phyloP scores from a whole-genome alignment of 1,140 invertebrate species.

The Bombus haemorrhoidalis region DNA sequence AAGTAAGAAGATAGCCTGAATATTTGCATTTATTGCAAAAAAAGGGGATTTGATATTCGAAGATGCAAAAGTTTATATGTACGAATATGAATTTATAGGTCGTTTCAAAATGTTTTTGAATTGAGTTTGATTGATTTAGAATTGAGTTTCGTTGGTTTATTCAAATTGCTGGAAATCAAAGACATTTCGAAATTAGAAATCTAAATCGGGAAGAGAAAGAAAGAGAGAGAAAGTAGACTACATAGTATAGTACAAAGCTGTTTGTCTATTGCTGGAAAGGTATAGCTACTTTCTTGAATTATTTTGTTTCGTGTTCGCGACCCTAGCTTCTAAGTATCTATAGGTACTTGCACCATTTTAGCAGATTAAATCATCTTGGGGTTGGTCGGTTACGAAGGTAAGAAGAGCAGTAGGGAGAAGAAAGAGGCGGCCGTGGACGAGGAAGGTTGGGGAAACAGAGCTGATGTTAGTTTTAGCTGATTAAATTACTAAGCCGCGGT shows the following conservation, averaged over 20 bases:
- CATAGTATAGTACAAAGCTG: neutral
- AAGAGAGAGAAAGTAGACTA: too few relatives aligned
- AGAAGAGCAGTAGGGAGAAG: conserved; percentile 68
- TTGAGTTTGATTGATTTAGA: too few relatives aligned
- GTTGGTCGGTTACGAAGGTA: conserved; percentile 73
- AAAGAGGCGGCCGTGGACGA: conserved; percentile 66
- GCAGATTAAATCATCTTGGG: conserved; percentile 82
- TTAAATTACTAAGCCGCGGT: conserved; percentile 82
- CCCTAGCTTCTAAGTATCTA: conserved; percentile 71
- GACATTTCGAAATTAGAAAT: too few relatives aligned
- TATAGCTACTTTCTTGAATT: conserved; percentile 72
- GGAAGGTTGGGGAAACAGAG: conserved; percentile 69
- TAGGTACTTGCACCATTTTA: conserved; percentile 78
- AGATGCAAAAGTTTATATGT: too few relatives aligned
- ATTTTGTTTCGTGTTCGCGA: conserved; percentile 75
- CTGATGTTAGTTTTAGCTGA: conserved; percentile 83
- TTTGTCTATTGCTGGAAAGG: conserved; percentile 16
- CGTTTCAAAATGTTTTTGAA: too few relatives aligned
- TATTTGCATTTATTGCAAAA: too few relatives aligned
- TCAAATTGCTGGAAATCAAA: too few relatives aligned
- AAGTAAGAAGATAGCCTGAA: too few relatives aligned
- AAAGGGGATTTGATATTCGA: too few relatives aligned
- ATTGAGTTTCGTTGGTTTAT: too few relatives aligned
- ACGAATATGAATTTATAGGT: too few relatives aligned
- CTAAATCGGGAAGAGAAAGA: too few relatives aligned